A percentile compares a stretch with the other conserved stretches of the same genome.
Evolutionary conservation across 2,888 invertebrate species (phyloP).

Genomic region (Peribatodes rhomboidaria): DNA sequence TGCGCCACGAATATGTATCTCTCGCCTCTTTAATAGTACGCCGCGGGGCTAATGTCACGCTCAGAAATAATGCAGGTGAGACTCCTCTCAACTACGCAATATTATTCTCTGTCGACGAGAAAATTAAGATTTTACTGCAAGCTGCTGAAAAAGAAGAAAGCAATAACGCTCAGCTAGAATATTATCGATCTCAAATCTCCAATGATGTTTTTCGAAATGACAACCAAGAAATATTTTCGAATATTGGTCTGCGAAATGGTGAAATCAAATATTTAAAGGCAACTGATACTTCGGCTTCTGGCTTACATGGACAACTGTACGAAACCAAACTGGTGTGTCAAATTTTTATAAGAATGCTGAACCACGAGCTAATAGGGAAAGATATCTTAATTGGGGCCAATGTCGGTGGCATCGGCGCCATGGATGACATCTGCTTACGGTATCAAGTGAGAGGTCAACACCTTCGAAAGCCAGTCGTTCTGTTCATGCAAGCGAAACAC

Average conservation of each 20-base stretch:
- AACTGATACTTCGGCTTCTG: slow-evolving; percentile 36
- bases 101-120: slow-evolving; percentile 7
- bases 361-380: slow-evolving; percentile 48
- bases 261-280: slow-evolving; percentile 34
- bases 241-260: not conserved
- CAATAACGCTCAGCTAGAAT: not conserved
- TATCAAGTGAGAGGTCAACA: slow-evolving; percentile 44
- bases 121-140: slow-evolving; percentile 24
- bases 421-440: slow-evolving; percentile 59
- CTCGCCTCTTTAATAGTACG: not conserved
- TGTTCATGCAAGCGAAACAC: slow-evolving; percentile 59
- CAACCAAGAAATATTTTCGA: not conserved
- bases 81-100: slow-evolving; percentile 38
- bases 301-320: slow-evolving; percentile 45
- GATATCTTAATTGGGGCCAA: slow-evolving; percentile 55
- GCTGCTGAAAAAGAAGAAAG: not conserved
- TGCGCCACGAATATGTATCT: not conserved
- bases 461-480: slow-evolving; percentile 43
- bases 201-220: not conserved
- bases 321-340: slow-evolving; percentile 55
- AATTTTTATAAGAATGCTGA: slow-evolving; percentile 52
- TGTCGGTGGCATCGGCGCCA: slow-evolving; percentile 56
- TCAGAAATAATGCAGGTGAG: slow-evolving; percentile 42
- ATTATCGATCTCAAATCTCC: not conserved
- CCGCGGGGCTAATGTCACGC: slow-evolving; percentile 10